phyloP scores from a whole-genome alignment of 2,113 vertebrate species.

The Sarotherodon lohbergeri region DNA sequence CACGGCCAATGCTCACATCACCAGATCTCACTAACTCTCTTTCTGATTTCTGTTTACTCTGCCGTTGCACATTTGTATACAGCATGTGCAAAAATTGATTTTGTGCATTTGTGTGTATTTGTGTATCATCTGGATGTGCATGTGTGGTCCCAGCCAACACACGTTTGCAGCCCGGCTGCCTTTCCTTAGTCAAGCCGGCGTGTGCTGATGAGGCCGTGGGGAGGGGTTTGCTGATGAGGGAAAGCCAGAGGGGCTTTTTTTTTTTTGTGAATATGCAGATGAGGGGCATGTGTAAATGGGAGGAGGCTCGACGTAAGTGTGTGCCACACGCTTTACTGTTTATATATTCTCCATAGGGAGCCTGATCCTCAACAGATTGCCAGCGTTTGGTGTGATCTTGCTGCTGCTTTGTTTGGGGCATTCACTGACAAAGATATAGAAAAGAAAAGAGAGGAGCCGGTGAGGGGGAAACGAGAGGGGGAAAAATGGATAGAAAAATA shows the following conservation, averaged over 20 bases:
- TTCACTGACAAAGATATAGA: constrained; percentile 56
- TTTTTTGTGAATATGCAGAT: constrained; percentile 79
- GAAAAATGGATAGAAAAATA: constrained; percentile 64
- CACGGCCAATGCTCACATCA: constrained; percentile 76
- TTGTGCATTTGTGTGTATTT: constrained; percentile 44
- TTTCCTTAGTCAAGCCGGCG: constrained; percentile 53
- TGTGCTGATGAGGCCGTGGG: constrained; percentile 68
- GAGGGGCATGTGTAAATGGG: constrained; percentile 59
- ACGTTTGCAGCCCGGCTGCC: constrained; percentile 39
- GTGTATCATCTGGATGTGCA: constrained; percentile 14
- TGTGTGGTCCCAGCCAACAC: constrained; percentile 58
- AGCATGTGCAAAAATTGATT: constrained; percentile 47
- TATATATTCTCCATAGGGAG: constrained; percentile 76
- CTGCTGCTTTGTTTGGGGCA: constrained; percentile 75
- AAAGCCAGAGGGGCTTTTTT: constrained; percentile 64
- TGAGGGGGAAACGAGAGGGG: constrained; percentile 27
- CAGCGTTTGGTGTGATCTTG: constrained; percentile 79
- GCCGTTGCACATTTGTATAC: constrained; percentile 51
- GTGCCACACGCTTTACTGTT: constrained; percentile 80
- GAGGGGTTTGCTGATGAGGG: constrained; percentile 68
- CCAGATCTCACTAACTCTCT: constrained; percentile 64
- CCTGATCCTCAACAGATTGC: constrained; percentile 87
- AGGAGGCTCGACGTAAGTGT: constrained; percentile 37
- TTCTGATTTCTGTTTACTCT: constrained; percentile 63
- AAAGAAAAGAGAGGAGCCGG: constrained; percentile 46